Conservation (phyloP, 2,888 invertebrate genomes). For the Chromoteleia sp. region DNA sequence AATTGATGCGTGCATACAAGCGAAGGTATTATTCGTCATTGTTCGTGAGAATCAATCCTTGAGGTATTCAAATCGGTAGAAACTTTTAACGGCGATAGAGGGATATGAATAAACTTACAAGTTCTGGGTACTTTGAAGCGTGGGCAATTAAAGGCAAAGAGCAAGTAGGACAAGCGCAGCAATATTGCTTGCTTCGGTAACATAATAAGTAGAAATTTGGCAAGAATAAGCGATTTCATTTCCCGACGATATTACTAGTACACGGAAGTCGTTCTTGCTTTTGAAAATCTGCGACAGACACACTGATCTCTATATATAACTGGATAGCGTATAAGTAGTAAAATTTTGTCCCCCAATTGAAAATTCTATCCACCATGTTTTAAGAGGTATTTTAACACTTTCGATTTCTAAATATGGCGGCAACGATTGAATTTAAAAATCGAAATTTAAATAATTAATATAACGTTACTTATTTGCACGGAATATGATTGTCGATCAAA, state of each 20-base stretch:
- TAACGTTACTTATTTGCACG: too few species aligned
- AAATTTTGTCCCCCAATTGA: too few species aligned
- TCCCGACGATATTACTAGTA: conserved; percentile 65
- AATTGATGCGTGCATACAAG: too few species aligned
- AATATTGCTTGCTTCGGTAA: conserved; percentile 80
- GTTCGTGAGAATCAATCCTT: conserved; percentile 14
- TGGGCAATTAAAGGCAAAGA: conserved; percentile 70
- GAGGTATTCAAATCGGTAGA: conserved; percentile 2
- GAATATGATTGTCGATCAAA: too few species aligned
- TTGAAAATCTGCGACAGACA: neutral
- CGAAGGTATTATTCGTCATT: too few species aligned
- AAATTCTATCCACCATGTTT: too few species aligned
- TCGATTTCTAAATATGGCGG: too few species aligned
- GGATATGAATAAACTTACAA: conserved; percentile 9
- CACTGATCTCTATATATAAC: too few species aligned
- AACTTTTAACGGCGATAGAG: conserved; percentile 5
- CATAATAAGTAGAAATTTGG: conserved; percentile 77
- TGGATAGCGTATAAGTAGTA: too few species aligned
- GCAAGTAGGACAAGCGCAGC: conserved; percentile 78
- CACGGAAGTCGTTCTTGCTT: neutral
- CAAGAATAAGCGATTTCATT: conserved; percentile 76
- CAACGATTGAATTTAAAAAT: too few species aligned
- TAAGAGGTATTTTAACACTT: too few species aligned
- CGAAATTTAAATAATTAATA: too few species aligned
- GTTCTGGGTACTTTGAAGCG: conserved; percentile 9